Percentiles rank a stretch among this genome's conserved stretches.
Conservation (phyloP, 64 coral and sea anemone species). For the Astreopora myriophthalma region DNA sequence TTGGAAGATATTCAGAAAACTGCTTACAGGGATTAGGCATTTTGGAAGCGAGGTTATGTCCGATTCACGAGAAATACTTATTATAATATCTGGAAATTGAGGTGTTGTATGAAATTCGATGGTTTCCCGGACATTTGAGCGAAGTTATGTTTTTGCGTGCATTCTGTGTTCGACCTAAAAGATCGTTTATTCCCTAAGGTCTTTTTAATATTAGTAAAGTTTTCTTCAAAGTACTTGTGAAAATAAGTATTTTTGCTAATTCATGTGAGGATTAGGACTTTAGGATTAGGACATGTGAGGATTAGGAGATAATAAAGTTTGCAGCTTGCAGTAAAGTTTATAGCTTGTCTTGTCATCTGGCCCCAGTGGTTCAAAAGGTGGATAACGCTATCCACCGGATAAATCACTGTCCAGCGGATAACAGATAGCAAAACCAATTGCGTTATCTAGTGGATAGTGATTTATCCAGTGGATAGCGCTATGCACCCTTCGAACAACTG, state of each 20-base stretch:
- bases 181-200: not conserved
- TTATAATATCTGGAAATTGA: not conserved
- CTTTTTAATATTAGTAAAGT: not conserved
- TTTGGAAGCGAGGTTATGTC: not conserved
- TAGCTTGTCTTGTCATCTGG: too few species aligned
- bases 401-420: too few species aligned
- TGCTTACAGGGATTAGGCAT: not conserved
- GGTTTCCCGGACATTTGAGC: not conserved
- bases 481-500: too few species aligned
- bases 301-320: too few species aligned
- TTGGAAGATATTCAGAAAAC: not conserved
- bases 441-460: too few species aligned
- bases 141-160: not conserved
- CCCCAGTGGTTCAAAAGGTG: too few species aligned
- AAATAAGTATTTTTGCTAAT: slow-evolving; percentile 29
- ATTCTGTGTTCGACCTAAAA: not conserved
- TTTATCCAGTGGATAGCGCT: too few species aligned
- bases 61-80: not conserved
- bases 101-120: not conserved
- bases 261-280: slow-evolving; percentile 39
- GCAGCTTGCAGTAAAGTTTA: too few species aligned
- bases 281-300: too few species aligned
- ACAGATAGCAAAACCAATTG: too few species aligned
- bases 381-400: too few species aligned
- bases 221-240: slow-evolving; percentile 22